Conservation (phyloP, 2,113 vertebrate species). For the Nibea albiflora region DNA sequence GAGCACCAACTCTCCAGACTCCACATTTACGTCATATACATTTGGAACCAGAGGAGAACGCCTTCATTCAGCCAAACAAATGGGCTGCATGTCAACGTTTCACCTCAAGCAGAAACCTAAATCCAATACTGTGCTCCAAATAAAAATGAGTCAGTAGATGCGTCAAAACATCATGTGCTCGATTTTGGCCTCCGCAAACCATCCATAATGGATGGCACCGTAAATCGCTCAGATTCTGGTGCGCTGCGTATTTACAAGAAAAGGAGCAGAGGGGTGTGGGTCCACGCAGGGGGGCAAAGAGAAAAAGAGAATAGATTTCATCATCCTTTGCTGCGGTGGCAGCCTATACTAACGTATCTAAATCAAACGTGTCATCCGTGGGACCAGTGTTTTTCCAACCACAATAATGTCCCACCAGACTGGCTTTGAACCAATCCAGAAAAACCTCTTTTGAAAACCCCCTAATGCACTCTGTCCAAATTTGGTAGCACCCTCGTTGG, state of each 20-base stretch:
- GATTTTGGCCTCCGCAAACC: constrained; percentile 35
- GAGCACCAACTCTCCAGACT: constrained; percentile 34
- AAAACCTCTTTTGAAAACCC: constrained; percentile 62
- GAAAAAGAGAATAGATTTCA: constrained; percentile 60
- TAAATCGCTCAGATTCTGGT: constrained; percentile 57
- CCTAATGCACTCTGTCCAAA: constrained; percentile 71
- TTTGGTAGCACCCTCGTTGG: constrained; percentile 79
- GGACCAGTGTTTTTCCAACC: constrained; percentile 70
- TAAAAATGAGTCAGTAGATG: constrained; percentile 30
- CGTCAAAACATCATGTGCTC: constrained; percentile 54
- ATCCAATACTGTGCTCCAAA: constrained; percentile 2
- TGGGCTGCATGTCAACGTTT: constrained; percentile 24
- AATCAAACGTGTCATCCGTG: constrained; percentile 73
- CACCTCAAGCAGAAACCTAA: constrained; percentile 14
- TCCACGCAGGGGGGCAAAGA: constrained; percentile 24
- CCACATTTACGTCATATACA: constrained; percentile 46
- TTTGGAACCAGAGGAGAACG: constrained; percentile 10
- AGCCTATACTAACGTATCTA: constrained; percentile 60
- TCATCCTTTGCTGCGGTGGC: constrained; percentile 62
- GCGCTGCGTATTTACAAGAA: constrained; percentile 56
- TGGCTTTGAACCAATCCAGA: constrained; percentile 71
- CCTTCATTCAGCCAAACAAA: constrained; percentile 29
- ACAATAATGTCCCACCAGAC: constrained; percentile 72
- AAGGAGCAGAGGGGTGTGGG: constrained; percentile 34
- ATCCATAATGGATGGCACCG: constrained; percentile 33